Conservation (phyloP, 2,888 invertebrate genomes). For the Steinernema scapterisci region DNA sequence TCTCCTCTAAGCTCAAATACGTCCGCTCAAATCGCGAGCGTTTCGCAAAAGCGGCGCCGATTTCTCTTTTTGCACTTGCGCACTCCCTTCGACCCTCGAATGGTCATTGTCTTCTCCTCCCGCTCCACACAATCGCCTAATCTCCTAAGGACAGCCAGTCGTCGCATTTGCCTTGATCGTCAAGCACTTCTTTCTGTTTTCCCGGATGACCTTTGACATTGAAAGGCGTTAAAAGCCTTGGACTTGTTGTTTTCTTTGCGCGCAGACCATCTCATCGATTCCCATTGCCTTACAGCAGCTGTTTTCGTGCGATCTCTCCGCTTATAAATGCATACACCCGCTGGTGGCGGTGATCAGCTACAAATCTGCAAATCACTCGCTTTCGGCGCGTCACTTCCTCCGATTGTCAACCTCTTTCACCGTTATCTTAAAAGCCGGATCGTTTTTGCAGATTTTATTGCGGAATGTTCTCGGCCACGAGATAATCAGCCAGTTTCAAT, state of each 20-base stretch:
- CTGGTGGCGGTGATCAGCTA: neutral
- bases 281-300: neutral
- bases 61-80: neutral
- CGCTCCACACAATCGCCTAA: neutral
- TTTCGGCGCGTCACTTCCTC: neutral
- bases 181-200: neutral
- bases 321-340: neutral
- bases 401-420: neutral
- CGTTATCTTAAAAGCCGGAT: too few species aligned
- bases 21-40: neutral
- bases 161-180: neutral
- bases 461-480: neutral
- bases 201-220: constrained; percentile 7
- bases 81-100: neutral
- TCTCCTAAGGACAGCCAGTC: neutral
- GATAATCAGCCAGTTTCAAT: neutral
- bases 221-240: neutral
- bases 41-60: neutral
- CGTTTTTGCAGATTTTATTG: neutral
- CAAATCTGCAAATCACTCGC: neutral
- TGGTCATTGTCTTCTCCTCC: neutral
- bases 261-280: neutral
- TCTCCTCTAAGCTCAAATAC: constrained; percentile 1
- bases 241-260: constrained; percentile 25
- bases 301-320: constrained; percentile 19